Evolutionary conservation across 2,113 vertebrate genomes (phyloP), one percentile per base, ranked within the genome.

Genomic region (Lampris megalopsis): DNA sequence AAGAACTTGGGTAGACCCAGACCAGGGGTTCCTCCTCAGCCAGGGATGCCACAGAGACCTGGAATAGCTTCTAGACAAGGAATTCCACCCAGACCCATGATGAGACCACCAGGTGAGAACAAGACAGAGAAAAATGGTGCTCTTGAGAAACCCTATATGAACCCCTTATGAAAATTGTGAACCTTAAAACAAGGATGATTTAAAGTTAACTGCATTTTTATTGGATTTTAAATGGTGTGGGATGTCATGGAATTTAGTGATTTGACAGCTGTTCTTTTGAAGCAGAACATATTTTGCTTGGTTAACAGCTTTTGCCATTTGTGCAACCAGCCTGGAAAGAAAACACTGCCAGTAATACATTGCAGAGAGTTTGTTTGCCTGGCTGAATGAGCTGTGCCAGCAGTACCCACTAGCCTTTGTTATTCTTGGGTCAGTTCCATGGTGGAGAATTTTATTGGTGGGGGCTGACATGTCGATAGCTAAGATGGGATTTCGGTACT

Each of bases 1-100:
- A 99, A 97, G 91, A 97, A 97, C 89, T 92, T 98, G 11, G 88
- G 94, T 61, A 86, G 90, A 60, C 59, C 48, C 40, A 92, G 86
- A 71, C 79, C 82, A 1, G 85, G 86, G 0, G 70, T 8, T 9
- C 87, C 90, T 9, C 5, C 89, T 73, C 87, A 86, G 11, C 69
- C 87, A 76, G 90, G 86, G 0, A 77, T 86, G 63, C 84, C 38
- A 1, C 77, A 59, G 81, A 93, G 80, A 83, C 96, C 85, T 68
- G 88, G 86, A 0, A 65, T 89, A 78, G 76, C 89, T 6, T 85
- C 88, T 0, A 94, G 91, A 70, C 96, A 94, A 2, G 95, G 95
- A 0, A 88, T 89, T 68, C 76, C 58, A 2, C 70, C 71, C 13
- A 86, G 81, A 67, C 63, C 86, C 1, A 94, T 93, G 94, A 93